Evolutionary conservation across 2,113 vertebrate genomes (phyloP).

Genomic region (Chunga burmeisteri): DNA sequence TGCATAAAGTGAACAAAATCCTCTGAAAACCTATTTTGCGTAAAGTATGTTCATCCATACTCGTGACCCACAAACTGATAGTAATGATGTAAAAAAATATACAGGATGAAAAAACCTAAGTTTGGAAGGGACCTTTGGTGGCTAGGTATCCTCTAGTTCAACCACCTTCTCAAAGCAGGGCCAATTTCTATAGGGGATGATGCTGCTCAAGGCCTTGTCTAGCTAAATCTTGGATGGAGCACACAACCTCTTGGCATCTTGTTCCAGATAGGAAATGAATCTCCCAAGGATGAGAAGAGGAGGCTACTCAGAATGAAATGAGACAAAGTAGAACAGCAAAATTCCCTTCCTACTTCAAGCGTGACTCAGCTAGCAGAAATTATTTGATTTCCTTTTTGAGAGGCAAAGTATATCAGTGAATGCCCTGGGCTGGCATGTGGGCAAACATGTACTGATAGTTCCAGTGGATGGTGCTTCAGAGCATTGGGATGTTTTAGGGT

Average conservation of each 20-base stretch:
- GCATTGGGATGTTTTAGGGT: neutral
- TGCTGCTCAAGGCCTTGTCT: neutral
- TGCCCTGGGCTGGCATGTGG: fast-evolving
- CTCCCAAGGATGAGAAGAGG: neutral
- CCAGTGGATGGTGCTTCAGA: neutral
- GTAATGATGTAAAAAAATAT: neutral
- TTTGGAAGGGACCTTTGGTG: neutral
- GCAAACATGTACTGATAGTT: neutral
- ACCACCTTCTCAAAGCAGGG: neutral
- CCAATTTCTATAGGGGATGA: fast-evolving
- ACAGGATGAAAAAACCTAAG: neutral
- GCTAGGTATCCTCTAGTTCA: neutral
- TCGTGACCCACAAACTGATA: neutral
- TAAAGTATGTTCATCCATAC: neutral
- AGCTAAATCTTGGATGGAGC: neutral
- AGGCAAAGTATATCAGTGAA: neutral
- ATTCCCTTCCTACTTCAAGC: neutral
- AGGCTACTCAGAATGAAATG: neutral
- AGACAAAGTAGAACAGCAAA: neutral
- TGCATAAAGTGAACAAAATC: neutral
- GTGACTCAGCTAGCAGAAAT: neutral
- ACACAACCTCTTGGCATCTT: neutral
- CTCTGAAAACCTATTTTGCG: neutral
- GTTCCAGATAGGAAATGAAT: neutral
- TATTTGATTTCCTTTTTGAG: neutral